These are phyloP conservation scores for Gymnopithys bicolor DNA, from an alignment of 2,797 vertebrate genomes.

Conservation along the genomic window DNA sequence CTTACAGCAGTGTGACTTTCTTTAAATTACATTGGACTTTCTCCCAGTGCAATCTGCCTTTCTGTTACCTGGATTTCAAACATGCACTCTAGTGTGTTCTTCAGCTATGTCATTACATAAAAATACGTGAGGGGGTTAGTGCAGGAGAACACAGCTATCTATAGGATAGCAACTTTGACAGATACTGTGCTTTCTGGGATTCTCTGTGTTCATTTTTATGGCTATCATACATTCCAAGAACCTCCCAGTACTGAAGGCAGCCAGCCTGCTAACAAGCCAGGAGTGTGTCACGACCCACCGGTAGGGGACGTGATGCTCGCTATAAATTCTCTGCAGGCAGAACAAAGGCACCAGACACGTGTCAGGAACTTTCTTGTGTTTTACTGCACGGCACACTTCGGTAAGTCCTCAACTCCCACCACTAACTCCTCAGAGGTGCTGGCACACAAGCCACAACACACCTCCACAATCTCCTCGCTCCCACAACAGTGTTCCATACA, in stretches of 20 bases:
- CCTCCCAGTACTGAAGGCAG: background rate
- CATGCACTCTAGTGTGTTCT: background rate
- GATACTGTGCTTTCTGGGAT: background rate
- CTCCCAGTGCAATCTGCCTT: background rate
- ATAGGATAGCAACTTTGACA: background rate
- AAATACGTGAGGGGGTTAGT: background rate
- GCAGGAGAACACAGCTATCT: background rate
- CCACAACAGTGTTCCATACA: background rate
- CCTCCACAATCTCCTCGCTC: background rate
- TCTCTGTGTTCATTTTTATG: background rate
- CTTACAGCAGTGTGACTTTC: background rate
- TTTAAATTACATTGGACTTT: background rate
- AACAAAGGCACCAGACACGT: fast-evolving
- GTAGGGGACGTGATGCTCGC: background rate
- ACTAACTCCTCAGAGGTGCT: background rate
- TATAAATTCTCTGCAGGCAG: background rate
- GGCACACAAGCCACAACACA: background rate
- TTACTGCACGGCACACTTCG: background rate
- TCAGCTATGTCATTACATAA: background rate
- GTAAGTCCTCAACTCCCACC: background rate
- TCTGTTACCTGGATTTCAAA: background rate
- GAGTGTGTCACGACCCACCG: background rate
- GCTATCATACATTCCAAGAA: background rate
- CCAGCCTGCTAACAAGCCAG: background rate
- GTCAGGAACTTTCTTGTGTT: background rate